Conservation (phyloP, 2,797 vertebrate species). For the Scomberomorus guttatus region DNA sequence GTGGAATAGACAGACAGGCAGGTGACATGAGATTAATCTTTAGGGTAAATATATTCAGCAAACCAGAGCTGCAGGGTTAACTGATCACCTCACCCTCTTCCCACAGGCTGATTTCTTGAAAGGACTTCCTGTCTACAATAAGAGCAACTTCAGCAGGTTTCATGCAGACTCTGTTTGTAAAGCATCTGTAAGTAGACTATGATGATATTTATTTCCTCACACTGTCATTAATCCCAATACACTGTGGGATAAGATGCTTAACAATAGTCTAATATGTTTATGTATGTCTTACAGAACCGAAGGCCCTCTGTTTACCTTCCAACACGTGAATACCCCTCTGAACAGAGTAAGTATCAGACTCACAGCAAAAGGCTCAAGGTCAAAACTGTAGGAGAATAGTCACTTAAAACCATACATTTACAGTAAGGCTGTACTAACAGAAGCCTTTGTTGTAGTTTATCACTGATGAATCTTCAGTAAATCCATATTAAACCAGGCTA, state of each 20-base stretch:
- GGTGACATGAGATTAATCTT: neutral
- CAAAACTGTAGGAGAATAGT: neutral
- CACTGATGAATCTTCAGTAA: neutral
- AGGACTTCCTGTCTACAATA: slow-evolving; percentile 98
- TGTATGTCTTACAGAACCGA: slow-evolving; percentile 90
- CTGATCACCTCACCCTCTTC: slow-evolving; percentile 16
- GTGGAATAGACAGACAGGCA: neutral
- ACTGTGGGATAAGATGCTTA: neutral
- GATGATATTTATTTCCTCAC: neutral
- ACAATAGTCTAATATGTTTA: neutral
- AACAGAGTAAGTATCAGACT: slow-evolving; percentile 92
- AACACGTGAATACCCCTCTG: slow-evolving; percentile 95
- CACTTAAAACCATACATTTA: neutral
- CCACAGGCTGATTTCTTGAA: slow-evolving; percentile 97
- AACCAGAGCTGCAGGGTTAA: neutral
- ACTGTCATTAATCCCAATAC: neutral
- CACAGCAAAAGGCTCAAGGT: neutral
- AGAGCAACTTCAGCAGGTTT: slow-evolving; percentile 99
- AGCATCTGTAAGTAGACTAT: slow-evolving; percentile 92
- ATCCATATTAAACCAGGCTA: neutral
- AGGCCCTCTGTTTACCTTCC: slow-evolving; percentile 97
- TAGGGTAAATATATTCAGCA: neutral
- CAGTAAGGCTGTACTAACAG: neutral
- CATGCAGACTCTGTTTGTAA: slow-evolving; percentile 99
- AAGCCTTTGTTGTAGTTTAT: neutral